Conservation (phyloP, 2,113 vertebrate species). For the Typhlomys cinereus region DNA sequence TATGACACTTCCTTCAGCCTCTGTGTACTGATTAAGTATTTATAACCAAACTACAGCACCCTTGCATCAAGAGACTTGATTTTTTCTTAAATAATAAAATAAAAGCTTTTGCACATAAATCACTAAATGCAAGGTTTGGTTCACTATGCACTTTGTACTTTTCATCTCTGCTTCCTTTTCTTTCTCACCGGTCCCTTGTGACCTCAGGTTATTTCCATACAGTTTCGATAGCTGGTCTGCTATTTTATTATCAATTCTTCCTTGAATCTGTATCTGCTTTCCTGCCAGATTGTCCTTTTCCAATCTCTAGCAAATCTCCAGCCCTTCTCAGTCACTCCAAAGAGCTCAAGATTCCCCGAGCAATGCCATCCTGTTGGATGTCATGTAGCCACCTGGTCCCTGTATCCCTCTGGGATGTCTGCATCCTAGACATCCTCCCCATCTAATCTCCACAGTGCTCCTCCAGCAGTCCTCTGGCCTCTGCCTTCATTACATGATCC, state of each 20-base stretch:
- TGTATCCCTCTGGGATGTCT: not conserved
- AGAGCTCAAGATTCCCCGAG: not conserved
- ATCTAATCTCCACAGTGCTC: not conserved
- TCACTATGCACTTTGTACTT: not conserved
- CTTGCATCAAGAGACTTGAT: not conserved
- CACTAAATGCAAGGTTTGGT: not conserved
- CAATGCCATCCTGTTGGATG: not conserved
- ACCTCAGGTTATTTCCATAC: not conserved
- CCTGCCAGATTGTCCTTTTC: not conserved
- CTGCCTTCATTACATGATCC: not conserved
- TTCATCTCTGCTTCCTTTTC: not conserved
- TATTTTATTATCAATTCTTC: not conserved
- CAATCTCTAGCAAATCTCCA: not conserved
- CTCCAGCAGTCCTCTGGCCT: not conserved
- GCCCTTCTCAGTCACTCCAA: not conserved
- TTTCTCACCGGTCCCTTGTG: not conserved
- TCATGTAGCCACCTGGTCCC: not conserved
- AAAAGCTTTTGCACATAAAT: not conserved
- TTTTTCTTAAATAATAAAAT: slow-evolving; percentile 17
- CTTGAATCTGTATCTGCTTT: not conserved
- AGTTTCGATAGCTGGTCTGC: not conserved
- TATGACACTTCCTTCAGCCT: slow-evolving; percentile 2
- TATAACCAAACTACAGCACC: not conserved
- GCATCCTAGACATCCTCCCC: not conserved
- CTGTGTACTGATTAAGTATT: not conserved